Evolutionary conservation across 1,140 invertebrate species (phyloP), one percentile per base, ranked within the genome.

Genomic region (Ceratitis capitata): DNA sequence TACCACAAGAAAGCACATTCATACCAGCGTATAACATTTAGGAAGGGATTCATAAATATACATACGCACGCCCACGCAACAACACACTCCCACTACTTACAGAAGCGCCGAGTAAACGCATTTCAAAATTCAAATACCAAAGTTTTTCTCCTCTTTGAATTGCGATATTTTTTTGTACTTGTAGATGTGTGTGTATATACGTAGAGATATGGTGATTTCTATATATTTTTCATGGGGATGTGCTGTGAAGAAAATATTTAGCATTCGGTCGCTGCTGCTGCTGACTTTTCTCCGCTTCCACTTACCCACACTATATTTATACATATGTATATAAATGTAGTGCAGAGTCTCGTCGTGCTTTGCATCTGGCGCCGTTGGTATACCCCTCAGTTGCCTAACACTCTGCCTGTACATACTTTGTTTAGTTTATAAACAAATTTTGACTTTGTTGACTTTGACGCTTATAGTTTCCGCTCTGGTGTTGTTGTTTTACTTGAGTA

Each of bases 391-490:
- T 45, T 35, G 39, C 39, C 39, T 78, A 7, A 19, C 32, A n/a
- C 10, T 10, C 39, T 78, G 39, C 39, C 39, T 78, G 39, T 23
- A 39, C 12, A 23, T 35, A 45, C n/a, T 78, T 47, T 45, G 39
- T 45, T 78, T 78, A 45, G 39, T 19, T 78, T 78, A 26, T 78
- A 78, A 78, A 45, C 69, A 45, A 45, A 45, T 47, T 78, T 78
- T 61, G 56, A 61, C 23, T 61, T 61, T 78, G 69, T 42, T 47
- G 39, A 26, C 39, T 78, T 42, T 78, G 39, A 69, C 16, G 61
- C 61, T 78, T 35, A 45, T 45, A 78, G 69, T 78, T 78, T 45
- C 69, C 69, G n/a, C 39, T 45, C 39, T 19, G 39, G 39, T 78
- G 42, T 47, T 78, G 39, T 78, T 78, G n/a, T 45, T 45, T 45